Evolutionary conservation across 2,888 invertebrate species (phyloP).

Genomic region (Latheticus oryzae): DNA sequence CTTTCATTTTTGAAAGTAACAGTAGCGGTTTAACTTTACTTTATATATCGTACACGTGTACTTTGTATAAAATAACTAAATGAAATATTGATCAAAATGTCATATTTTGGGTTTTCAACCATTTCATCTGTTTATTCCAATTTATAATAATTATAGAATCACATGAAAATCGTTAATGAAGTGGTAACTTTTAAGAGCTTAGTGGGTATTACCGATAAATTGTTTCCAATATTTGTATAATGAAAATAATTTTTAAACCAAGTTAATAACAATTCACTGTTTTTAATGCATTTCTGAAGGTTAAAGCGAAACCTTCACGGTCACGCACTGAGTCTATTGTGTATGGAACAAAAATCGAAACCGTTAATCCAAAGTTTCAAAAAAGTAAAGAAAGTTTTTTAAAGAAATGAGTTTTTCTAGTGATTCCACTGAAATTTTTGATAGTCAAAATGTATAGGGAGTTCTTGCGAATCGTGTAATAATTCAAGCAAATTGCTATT

Average conservation of each 20-base stretch:
- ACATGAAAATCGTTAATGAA: slow-evolving; percentile 14
- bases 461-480: slow-evolving; percentile 7
- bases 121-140: not conserved
- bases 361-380: slow-evolving; percentile 24
- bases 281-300: slow-evolving; percentile 34
- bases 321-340: slow-evolving; percentile 42
- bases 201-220: no score
- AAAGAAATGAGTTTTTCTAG: no score
- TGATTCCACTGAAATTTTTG: slow-evolving; percentile 21
- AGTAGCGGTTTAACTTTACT: no score
- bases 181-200: slow-evolving; percentile 16
- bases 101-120: no score
- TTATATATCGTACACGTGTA: no score
- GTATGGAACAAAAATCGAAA: slow-evolving; percentile 25
- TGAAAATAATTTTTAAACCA: no score
- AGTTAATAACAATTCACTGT: no score
- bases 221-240: no score
- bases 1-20: no score
- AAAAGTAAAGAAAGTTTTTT: no score
- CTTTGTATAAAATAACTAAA: no score
- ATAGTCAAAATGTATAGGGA: slow-evolving; percentile 11
- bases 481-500: slow-evolving; percentile 17
- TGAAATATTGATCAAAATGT: no score
- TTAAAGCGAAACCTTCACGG: slow-evolving; percentile 21
- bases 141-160: slow-evolving; percentile 4